phyloP scores from a whole-genome alignment of 2,888 invertebrate species.

The Caenorhabditis sp. region DNA sequence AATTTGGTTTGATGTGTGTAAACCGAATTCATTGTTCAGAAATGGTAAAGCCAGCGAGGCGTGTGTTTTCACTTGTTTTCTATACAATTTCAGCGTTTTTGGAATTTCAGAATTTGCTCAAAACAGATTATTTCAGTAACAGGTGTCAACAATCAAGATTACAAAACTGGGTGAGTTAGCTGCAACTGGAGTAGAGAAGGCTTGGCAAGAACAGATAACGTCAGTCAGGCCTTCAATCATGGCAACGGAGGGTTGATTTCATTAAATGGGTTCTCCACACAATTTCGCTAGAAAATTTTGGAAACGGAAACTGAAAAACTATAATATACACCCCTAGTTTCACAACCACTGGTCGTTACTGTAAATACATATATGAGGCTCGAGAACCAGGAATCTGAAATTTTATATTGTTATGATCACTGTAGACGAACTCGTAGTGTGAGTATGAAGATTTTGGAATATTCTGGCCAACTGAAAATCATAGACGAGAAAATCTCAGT shows the following conservation, averaged over 20 bases:
- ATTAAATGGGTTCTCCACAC: too few relatives aligned
- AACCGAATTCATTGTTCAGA: conserved; percentile 40
- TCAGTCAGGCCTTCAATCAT: not conserved
- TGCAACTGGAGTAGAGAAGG: not conserved
- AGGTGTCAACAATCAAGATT: conserved; percentile 1
- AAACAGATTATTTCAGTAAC: not conserved
- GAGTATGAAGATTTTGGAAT: too few relatives aligned
- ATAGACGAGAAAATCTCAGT: not conserved
- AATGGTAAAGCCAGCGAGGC: conserved; percentile 15
- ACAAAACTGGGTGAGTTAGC: not conserved
- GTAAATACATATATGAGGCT: too few relatives aligned
- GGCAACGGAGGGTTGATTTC: too few relatives aligned
- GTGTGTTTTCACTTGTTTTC: conserved; percentile 18
- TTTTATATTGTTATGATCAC: too few relatives aligned
- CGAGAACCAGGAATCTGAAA: too few relatives aligned
- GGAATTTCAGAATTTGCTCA: not conserved
- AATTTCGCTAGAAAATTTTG: too few relatives aligned
- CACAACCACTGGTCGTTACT: too few relatives aligned
- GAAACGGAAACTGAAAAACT: too few relatives aligned
- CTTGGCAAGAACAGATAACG: not conserved
- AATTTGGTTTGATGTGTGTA: conserved; percentile 43
- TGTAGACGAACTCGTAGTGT: too few relatives aligned
- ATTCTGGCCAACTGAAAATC: not conserved
- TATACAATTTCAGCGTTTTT: conserved; percentile 14
- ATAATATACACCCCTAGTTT: too few relatives aligned